phyloP scores from a whole-genome alignment of 2,113 vertebrate species.

The Engystomops pustulosus region DNA sequence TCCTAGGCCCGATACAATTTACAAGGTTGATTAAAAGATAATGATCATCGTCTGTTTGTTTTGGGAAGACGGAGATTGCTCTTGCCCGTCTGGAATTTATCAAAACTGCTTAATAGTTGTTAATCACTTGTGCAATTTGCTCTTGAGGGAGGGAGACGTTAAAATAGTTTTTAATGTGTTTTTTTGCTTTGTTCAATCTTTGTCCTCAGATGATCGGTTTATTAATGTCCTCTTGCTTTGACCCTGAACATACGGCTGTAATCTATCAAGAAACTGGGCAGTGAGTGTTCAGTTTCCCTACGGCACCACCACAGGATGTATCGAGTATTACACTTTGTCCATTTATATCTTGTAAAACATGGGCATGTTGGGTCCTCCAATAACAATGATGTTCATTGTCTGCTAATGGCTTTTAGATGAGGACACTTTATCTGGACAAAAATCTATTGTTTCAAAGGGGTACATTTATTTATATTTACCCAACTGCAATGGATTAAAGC shows the following conservation, averaged over 20 bases:
- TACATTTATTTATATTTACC: too few relatives aligned
- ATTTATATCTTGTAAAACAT: neutral
- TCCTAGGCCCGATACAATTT: neutral
- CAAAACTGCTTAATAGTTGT: neutral
- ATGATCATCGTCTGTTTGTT: neutral
- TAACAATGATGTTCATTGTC: neutral
- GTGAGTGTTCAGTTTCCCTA: neutral
- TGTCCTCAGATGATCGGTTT: neutral
- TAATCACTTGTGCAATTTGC: neutral
- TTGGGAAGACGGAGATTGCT: neutral
- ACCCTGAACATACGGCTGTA: neutral
- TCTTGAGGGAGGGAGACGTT: neutral
- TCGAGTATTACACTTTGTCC: neutral
- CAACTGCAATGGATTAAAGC: too few relatives aligned
- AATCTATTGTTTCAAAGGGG: too few relatives aligned
- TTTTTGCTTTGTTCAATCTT: neutral
- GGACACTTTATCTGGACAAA: too few relatives aligned
- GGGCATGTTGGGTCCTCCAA: neutral
- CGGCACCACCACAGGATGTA: neutral
- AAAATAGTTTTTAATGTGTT: neutral
- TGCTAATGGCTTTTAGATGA: too few relatives aligned
- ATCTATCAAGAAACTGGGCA: neutral
- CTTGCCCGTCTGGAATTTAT: neutral
- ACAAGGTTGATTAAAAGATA: neutral
- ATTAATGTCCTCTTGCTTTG: neutral